Evolutionary conservation across 1,140 invertebrate species (phyloP).

Genomic region (Zaprionus taronus): DNA sequence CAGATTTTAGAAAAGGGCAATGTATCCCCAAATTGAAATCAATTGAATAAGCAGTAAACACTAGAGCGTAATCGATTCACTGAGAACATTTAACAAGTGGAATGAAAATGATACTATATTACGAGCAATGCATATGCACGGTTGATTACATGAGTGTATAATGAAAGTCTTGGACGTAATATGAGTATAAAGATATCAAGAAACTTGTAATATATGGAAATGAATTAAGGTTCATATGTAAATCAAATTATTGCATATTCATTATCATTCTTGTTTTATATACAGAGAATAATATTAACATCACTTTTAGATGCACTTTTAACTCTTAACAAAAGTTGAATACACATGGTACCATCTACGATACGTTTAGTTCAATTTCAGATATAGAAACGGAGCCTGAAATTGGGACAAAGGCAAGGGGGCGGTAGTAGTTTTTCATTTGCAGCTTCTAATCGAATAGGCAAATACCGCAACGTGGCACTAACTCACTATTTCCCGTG

Average conservation of each 20-base stretch:
- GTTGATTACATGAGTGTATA: too few species aligned
- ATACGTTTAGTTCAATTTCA: not conserved
- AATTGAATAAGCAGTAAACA: conserved; percentile 53
- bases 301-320: too few species aligned
- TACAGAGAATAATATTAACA: too few species aligned
- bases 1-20: not conserved
- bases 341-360: not conserved
- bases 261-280: too few species aligned
- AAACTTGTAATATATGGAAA: too few species aligned
- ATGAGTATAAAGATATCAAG: too few species aligned
- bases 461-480: conserved; percentile 31
- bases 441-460: conserved; percentile 38
- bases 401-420: not conserved
- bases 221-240: too few species aligned
- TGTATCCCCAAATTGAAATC: conserved; percentile 47
- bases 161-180: too few species aligned
- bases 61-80: conserved; percentile 1
- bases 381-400: not conserved
- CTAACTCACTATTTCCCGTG: conserved; percentile 22
- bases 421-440: conserved; percentile 5
- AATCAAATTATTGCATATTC: too few species aligned
- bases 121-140: not conserved
- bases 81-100: not conserved
- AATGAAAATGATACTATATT: not conserved
- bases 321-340: too few species aligned